A percentile compares a stretch with the other conserved stretches of the same genome.
These are phyloP conservation scores for Pavo muticus DNA, from an alignment of 2,113 vertebrate genomes.

Conservation along the genomic window DNA sequence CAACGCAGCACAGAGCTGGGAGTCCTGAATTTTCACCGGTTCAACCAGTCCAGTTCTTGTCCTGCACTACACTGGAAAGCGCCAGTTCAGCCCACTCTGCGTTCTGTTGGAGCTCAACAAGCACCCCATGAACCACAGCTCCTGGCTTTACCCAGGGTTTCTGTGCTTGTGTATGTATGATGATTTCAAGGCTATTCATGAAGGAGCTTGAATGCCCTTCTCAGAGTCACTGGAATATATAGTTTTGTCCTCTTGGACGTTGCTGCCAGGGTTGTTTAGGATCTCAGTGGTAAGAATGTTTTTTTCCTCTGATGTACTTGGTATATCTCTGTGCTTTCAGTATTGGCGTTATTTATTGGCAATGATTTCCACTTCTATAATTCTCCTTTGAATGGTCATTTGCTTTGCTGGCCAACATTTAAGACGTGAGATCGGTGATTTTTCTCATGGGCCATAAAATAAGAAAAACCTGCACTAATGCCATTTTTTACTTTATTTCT, in stretches of 20 bases:
- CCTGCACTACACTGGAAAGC: not conserved
- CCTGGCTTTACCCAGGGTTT: not conserved
- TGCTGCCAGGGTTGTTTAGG: conserved; percentile 26
- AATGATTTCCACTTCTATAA: conserved; percentile 30
- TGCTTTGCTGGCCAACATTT: conserved; percentile 17
- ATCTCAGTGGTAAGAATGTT: not conserved
- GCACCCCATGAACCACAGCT: not conserved
- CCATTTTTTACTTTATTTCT: conserved; percentile 25
- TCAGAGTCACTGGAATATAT: not conserved
- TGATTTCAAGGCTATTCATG: not conserved
- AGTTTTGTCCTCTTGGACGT: not conserved
- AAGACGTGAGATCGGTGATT: conserved; percentile 24
- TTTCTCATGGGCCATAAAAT: conserved; percentile 31
- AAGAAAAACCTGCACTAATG: not conserved
- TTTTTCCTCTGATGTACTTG: not conserved
- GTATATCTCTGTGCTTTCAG: not conserved
- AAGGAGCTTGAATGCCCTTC: not conserved
- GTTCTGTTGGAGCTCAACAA: not conserved
- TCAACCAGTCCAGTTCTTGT: not conserved
- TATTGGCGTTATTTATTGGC: conserved; percentile 1
- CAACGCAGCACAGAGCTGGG: not conserved
- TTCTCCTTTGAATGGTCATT: conserved; percentile 46
- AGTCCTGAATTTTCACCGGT: not conserved
- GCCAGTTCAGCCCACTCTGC: not conserved
- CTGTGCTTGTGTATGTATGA: not conserved